These are phyloP conservation scores for Eciton burchellii DNA, from an alignment of 1,140 invertebrate species.

Conservation along the genomic window DNA sequence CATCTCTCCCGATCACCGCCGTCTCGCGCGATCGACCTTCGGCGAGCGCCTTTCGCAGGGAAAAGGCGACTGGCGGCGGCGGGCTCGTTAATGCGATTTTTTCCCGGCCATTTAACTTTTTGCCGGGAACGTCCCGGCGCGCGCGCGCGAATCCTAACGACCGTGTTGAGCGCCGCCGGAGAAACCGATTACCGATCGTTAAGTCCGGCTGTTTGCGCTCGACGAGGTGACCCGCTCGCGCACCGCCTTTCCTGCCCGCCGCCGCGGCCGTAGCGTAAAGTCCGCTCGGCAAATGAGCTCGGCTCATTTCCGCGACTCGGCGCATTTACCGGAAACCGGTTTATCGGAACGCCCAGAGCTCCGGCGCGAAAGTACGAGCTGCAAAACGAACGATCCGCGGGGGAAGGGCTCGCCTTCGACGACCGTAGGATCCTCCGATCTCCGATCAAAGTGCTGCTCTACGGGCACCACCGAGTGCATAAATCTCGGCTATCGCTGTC, in stretches of 20 bases:
- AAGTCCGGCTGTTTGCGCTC: slow-evolving; percentile 63
- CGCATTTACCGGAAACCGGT: slow-evolving; percentile 28
- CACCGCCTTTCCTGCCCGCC: slow-evolving; percentile 19
- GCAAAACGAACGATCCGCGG: slow-evolving; percentile 5
- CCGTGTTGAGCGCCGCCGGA: slow-evolving; percentile 36
- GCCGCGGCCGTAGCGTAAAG: background rate
- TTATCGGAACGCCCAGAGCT: slow-evolving; percentile 14
- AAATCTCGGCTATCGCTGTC: no score
- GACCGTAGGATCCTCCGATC: background rate
- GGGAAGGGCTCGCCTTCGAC: background rate
- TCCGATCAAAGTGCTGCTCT: no score
- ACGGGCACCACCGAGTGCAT: no score
- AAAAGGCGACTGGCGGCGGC: slow-evolving; percentile 51
- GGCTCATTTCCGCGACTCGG: slow-evolving; percentile 34
- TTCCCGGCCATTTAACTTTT: slow-evolving; percentile 69
- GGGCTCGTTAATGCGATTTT: slow-evolving; percentile 70
- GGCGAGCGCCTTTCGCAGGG: slow-evolving; percentile 30
- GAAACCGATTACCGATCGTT: slow-evolving; percentile 69
- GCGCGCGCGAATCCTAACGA: slow-evolving; percentile 52
- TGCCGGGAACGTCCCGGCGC: slow-evolving; percentile 46
- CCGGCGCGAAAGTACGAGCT: background rate
- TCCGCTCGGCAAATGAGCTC: slow-evolving; percentile 37
- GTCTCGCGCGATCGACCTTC: slow-evolving; percentile 51
- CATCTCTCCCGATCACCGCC: slow-evolving; percentile 9
- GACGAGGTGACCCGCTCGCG: slow-evolving; percentile 36